Conservation (phyloP, 2,888 invertebrate genomes). For the Drosophila limbata region DNA sequence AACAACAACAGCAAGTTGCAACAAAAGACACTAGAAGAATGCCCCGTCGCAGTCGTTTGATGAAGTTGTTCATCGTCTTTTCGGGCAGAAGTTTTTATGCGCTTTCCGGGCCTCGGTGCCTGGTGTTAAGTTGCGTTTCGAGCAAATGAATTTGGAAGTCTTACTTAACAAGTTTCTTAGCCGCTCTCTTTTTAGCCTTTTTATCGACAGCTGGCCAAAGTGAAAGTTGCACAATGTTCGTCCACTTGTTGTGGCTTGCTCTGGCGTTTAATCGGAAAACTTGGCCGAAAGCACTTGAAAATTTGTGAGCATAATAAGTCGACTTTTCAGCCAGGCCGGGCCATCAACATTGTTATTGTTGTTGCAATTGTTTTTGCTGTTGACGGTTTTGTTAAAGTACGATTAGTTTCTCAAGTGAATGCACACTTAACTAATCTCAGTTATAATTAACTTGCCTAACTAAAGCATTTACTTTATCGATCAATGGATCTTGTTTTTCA, state of each 20-base stretch:
- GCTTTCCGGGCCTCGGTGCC: constrained; percentile 46
- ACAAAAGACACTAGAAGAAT: constrained; percentile 45
- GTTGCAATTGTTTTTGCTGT: constrained; percentile 9
- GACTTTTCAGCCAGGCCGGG: constrained; percentile 18
- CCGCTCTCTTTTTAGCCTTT: constrained; percentile 23
- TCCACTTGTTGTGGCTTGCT: constrained; percentile 50
- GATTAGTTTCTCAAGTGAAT: constrained; percentile 18
- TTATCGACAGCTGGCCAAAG: constrained; percentile 69
- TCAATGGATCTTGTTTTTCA: background rate
- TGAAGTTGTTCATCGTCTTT: constrained; percentile 68
- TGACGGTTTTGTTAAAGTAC: constrained; percentile 9
- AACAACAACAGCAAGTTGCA: constrained; percentile 24
- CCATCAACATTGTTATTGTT: constrained; percentile 8
- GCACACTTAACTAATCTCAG: constrained; percentile 2
- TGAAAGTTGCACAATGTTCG: constrained; percentile 51
- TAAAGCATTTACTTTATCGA: constrained; percentile 9
- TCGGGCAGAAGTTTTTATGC: constrained; percentile 50
- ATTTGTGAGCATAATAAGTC: constrained; percentile 57
- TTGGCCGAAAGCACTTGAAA: constrained; percentile 62
- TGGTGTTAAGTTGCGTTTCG: constrained; percentile 76
- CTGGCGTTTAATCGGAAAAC: constrained; percentile 64
- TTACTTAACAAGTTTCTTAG: constrained; percentile 75
- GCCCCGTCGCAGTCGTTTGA: constrained; percentile 64
- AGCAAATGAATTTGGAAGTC: constrained; percentile 79
- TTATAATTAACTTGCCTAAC: constrained; percentile 14